Percentiles rank a stretch among this genome's conserved stretches.
Evolutionary conservation across 2,888 invertebrate genomes (phyloP).

Genomic region (Eupelmus urozonus): DNA sequence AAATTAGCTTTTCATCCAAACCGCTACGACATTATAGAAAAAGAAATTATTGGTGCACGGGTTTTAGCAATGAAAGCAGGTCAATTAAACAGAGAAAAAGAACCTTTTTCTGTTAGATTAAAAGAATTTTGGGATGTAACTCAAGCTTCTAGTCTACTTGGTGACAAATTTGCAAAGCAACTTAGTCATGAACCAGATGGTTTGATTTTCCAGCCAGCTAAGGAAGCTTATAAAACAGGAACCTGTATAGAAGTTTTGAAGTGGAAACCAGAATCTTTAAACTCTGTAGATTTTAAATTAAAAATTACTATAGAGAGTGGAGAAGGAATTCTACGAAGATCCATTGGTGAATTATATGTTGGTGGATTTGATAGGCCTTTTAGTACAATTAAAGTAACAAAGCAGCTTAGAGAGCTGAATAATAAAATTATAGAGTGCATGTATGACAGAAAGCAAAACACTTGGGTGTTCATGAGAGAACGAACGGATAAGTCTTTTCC

Average conservation of each 20-base stretch:
- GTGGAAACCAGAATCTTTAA: conserved; percentile 97
- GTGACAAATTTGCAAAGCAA: conserved; percentile 90
- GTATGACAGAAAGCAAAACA: conserved; percentile 82
- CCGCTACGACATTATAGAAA: conserved; percentile 87
- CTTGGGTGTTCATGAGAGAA: conserved; percentile 96
- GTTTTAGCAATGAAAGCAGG: conserved; percentile 88
- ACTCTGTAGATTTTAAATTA: conserved; percentile 96
- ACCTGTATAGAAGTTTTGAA: conserved; percentile 92
- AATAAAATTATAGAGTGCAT: conserved; percentile 98
- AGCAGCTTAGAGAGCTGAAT: conserved; percentile 87
- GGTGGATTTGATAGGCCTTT: conserved; percentile 85
- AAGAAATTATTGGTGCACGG: conserved; percentile 84
- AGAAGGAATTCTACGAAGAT: conserved; percentile 83
- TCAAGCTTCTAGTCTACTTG: conserved; percentile 84
- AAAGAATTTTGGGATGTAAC: conserved; percentile 95
- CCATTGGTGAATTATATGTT: conserved; percentile 88
- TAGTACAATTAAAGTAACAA: conserved; percentile 86
- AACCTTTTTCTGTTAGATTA: conserved; percentile 93
- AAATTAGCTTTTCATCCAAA: conserved; percentile 86
- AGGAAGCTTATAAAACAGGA: conserved; percentile 91
- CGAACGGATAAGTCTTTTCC: conserved; percentile 98
- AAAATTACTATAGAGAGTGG: conserved; percentile 87
- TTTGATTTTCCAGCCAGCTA: conserved; percentile 96
- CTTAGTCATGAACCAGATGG: conserved; percentile 98
- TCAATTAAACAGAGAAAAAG: conserved; percentile 84